A percentile compares a stretch with the other conserved stretches of the same genome.
Evolutionary conservation across 2,113 vertebrate species (phyloP).

Genomic region (Macrotus californicus): DNA sequence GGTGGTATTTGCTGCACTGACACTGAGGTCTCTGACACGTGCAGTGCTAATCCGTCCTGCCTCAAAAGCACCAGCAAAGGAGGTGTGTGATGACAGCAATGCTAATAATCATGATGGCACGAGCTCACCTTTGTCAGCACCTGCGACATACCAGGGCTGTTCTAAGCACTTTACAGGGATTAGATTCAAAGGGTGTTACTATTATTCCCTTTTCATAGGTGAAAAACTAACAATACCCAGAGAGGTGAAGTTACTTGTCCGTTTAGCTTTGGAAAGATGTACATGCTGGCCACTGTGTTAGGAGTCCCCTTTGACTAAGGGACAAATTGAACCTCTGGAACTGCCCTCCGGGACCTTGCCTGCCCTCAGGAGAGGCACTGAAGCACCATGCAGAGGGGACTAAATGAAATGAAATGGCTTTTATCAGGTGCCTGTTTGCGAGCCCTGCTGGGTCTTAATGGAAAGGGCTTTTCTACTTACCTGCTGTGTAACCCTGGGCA

Average conservation of each 20-base stretch:
- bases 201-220: neutral
- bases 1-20: too few relatives aligned
- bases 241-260: neutral
- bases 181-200: neutral
- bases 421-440: neutral
- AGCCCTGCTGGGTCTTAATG: neutral
- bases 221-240: neutral
- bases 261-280: neutral
- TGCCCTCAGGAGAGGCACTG: neutral
- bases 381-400: neutral
- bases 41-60: neutral
- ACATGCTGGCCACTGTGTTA: neutral
- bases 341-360: neutral
- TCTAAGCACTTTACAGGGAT: neutral
- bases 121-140: neutral
- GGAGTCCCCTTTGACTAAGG: neutral
- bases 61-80: neutral
- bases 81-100: accelerated
- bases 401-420: neutral
- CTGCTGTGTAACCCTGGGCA: neutral
- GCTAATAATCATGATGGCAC: neutral
- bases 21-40: neutral
- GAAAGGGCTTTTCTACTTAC: neutral
- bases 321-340: neutral
- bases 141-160: neutral